Percentiles rank a stretch among this genome's conserved stretches.
These are phyloP conservation scores for Geophilus truncorum DNA, from an alignment of 2,888 invertebrate genomes.

Conservation along the genomic window DNA sequence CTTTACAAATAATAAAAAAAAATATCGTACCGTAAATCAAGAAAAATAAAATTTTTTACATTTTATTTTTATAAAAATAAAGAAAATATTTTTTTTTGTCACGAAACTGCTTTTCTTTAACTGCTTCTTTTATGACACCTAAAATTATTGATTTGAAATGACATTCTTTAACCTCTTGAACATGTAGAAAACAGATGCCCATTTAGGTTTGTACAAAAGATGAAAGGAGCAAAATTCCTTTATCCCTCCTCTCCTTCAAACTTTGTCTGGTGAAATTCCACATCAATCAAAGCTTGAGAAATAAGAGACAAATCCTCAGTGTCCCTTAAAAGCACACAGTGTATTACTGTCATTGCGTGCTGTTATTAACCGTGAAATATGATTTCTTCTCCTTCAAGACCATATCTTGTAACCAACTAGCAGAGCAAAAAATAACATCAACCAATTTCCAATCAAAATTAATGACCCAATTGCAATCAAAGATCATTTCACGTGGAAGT, in stretches of 20 bases:
- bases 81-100: no score
- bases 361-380: background rate
- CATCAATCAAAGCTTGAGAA: background rate
- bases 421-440: background rate
- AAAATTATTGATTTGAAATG: slow-evolving; percentile 5
- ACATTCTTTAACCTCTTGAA: background rate
- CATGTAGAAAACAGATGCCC: background rate
- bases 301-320: background rate
- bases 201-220: background rate
- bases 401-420: background rate
- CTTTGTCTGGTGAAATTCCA: background rate
- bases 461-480: background rate
- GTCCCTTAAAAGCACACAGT: background rate
- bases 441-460: background rate
- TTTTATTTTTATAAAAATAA: no score
- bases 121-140: background rate
- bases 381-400: background rate
- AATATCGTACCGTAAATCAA: no score
- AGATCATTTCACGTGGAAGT: no score
- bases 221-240: background rate
- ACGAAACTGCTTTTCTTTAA: no score
- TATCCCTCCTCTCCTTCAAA: background rate
- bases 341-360: background rate
- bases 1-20: no score
- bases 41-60: no score